phyloP scores from a whole-genome alignment of 2,113 vertebrate species.

The Leptocoma aspasia region DNA sequence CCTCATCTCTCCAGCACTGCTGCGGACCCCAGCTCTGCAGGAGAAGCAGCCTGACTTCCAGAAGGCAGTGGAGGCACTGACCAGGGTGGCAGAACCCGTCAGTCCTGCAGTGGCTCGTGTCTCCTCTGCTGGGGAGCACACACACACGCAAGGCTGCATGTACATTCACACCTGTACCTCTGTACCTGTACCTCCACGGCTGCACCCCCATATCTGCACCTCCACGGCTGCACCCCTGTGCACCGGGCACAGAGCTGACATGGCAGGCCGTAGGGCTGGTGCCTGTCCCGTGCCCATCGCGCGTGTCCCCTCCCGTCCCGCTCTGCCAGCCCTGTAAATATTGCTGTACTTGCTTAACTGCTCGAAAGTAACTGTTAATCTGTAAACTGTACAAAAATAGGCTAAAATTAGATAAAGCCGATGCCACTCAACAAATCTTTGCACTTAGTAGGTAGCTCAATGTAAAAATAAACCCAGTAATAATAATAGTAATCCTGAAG shows the following conservation, averaged over 20 bases:
- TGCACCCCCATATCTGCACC: background rate
- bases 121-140: background rate
- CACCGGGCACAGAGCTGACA: accelerated
- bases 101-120: accelerated
- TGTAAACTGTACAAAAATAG: slow-evolving; percentile 72
- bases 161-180: background rate
- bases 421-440: slow-evolving; percentile 72
- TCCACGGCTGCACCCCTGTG: background rate
- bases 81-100: background rate
- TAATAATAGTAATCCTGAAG: slow-evolving; percentile 12
- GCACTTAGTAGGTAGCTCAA: slow-evolving; percentile 77
- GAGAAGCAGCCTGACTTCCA: background rate
- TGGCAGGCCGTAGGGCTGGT: background rate
- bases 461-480: slow-evolving; percentile 67
- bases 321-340: slow-evolving; percentile 60
- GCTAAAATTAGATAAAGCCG: slow-evolving; percentile 58
- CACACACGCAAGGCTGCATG: accelerated
- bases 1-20: background rate
- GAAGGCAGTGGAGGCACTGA: background rate
- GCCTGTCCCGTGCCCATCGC: background rate
- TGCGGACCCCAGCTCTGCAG: background rate
- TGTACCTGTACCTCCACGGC: background rate
- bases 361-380: slow-evolving; percentile 68
- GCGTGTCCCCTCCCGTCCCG: background rate
- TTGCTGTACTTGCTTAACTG: slow-evolving; percentile 65